Conservation (phyloP, 37 sponge, comb jelly and placozoan species). For the Geodia barretti region DNA sequence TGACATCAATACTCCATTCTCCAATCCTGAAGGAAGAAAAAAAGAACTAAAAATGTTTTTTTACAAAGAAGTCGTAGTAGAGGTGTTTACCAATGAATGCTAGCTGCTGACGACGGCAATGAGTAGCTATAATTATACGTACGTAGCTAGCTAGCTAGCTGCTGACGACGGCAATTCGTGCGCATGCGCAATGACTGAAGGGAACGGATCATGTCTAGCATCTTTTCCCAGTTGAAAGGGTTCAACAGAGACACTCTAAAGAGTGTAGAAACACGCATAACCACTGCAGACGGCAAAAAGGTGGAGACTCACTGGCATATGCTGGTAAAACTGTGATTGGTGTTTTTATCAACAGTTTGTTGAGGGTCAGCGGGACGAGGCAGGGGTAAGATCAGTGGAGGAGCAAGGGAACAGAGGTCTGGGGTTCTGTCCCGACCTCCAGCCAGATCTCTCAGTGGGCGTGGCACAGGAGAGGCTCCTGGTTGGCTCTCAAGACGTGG, state of each 20-base stretch:
- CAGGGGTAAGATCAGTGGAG: neutral
- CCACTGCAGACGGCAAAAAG: conserved; percentile 55
- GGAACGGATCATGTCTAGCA: no score
- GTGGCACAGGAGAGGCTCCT: conserved; percentile 59
- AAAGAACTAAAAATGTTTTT: no score
- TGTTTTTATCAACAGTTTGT: conserved; percentile 5
- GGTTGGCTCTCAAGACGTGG: conserved; percentile 73
- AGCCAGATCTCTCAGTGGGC: conserved; percentile 64
- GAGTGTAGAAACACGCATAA: conserved; percentile 40
- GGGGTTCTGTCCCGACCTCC: conserved; percentile 72
- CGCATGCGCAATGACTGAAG: no score
- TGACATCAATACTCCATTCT: conserved; percentile 66
- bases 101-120: no score
- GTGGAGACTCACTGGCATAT: conserved; percentile 16
- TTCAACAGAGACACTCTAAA: conserved; percentile 28
- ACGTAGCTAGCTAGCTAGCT: no score
- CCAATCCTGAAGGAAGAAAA: conserved; percentile 29
- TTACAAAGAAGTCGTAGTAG: no score
- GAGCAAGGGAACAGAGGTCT: conserved; percentile 9
- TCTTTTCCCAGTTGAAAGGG: conserved; percentile 17
- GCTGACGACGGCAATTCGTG: no score
- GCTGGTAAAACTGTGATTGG: neutral
- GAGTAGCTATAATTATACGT: no score
- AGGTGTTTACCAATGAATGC: no score
- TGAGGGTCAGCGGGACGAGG: neutral